Conservation (phyloP, 2,797 vertebrate genomes). For the Rhincodon typus region DNA sequence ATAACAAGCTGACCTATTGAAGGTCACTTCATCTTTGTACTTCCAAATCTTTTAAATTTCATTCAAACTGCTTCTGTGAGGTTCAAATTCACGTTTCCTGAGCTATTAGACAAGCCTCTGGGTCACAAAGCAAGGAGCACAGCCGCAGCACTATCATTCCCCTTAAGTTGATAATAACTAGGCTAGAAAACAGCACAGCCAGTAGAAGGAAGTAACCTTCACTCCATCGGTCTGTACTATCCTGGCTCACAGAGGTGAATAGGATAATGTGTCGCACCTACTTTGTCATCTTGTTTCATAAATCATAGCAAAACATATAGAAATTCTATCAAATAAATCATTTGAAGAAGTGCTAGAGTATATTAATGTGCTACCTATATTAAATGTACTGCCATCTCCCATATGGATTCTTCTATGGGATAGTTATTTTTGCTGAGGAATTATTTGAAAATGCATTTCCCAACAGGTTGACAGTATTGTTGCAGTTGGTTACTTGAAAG, state of each 20-base stretch:
- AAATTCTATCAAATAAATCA: not conserved
- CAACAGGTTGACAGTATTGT: not conserved
- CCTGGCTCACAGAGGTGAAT: not conserved
- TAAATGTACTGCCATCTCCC: not conserved
- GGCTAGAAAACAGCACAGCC: not conserved
- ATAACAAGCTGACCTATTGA: not conserved
- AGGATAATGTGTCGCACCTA: not conserved
- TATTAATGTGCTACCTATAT: not conserved
- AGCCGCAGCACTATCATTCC: too few relatives aligned
- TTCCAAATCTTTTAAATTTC: not conserved
- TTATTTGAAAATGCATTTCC: conserved; percentile 39
- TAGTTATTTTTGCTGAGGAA: not conserved
- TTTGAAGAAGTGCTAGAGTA: not conserved
- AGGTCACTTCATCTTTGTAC: not conserved
- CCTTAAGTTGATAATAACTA: not conserved
- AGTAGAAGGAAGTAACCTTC: not conserved
- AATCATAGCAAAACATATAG: not conserved
- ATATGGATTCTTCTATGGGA: not conserved
- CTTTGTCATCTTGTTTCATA: not conserved
- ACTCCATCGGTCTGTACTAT: not conserved
- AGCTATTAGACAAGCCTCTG: not conserved
- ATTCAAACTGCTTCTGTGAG: not conserved
- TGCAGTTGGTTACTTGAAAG: not conserved
- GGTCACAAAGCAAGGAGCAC: not conserved
- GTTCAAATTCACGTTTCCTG: not conserved